Evolutionary conservation across 2,888 invertebrate species (phyloP), one percentile per base, ranked within the genome.

Genomic region (Drosophila setosimentum): DNA sequence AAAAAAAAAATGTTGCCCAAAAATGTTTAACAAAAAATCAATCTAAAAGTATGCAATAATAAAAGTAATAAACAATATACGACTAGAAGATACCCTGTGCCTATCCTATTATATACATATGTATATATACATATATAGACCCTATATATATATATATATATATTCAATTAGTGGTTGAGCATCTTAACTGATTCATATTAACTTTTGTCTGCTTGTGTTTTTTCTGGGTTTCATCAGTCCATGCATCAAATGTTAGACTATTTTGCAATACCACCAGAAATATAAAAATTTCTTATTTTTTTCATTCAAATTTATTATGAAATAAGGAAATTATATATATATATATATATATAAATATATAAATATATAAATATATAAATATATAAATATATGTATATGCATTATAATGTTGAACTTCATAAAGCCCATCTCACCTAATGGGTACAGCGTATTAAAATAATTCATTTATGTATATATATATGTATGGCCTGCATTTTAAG

Each of bases 11-110:
- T n/a, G n/a, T n/a, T n/a, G n/a, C n/a, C n/a, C 13, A 66, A 67
- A 76, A 76, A 80, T 68, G 73, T 68, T 83, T 64, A 13, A 6
- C 72, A 80, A 76, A 83, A 78, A 80, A 75, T 83, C 73, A 81
- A 71, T 42, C 50, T 42, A 42, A 37, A 65, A 62, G 62, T 68
- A 65, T 21, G 6, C 42, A 42, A 21, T 13, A 42, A 42, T 21
- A 3, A 13, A 21, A 42, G 13, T 13, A 21, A 21, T 42, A 11
- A 6, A 21, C 13, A 42, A 21, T 21, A 13, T 13, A 21, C 42
- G 21, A 21, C 42, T 42, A 13, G 21, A 21, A 21, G 13, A 21
- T 42, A 42, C 21, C 13, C 13, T 13, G 21, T 11, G 21, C 21
- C 13, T 21, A 10, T n/a, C n/a, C 10, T 40, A 16, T 16, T 35